phyloP scores from a whole-genome alignment of 2,113 vertebrate species.

The Hydrochoerus hydrochaeris region DNA sequence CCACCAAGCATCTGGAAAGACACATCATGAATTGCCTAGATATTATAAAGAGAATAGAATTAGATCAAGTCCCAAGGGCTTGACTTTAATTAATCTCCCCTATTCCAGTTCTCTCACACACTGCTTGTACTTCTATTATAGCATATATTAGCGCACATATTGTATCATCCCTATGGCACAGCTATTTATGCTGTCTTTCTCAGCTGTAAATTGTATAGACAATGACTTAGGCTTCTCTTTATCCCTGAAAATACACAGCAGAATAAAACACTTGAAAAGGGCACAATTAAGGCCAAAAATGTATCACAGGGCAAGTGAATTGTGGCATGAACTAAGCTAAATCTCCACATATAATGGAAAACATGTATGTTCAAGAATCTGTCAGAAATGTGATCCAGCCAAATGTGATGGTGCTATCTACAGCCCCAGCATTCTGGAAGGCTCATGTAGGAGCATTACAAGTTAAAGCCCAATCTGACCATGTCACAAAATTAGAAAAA shows the following conservation, averaged over 20 bases:
- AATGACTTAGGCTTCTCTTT: not conserved
- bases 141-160: not conserved
- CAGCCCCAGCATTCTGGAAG: not conserved
- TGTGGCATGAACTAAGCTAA: not conserved
- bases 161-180: not conserved
- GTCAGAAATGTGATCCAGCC: not conserved
- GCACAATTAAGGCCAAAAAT: not conserved
- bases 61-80: not conserved
- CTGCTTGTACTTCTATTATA: not conserved
- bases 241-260: not conserved
- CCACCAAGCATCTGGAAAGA: not conserved
- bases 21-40: not conserved
- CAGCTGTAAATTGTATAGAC: not conserved
- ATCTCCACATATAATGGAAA: not conserved
- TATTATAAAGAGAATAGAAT: conserved; percentile 19
- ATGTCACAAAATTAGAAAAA: not conserved
- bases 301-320: not conserved
- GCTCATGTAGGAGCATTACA: not conserved
- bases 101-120: not conserved
- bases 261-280: not conserved
- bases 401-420: not conserved
- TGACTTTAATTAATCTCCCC: not conserved
- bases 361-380: not conserved
- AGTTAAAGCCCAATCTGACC: not conserved
- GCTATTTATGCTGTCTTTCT: not conserved